Percentiles rank a stretch among this genome's conserved stretches.
phyloP scores from a whole-genome alignment of 2,113 vertebrate species.

The Salminus brasiliensis region DNA sequence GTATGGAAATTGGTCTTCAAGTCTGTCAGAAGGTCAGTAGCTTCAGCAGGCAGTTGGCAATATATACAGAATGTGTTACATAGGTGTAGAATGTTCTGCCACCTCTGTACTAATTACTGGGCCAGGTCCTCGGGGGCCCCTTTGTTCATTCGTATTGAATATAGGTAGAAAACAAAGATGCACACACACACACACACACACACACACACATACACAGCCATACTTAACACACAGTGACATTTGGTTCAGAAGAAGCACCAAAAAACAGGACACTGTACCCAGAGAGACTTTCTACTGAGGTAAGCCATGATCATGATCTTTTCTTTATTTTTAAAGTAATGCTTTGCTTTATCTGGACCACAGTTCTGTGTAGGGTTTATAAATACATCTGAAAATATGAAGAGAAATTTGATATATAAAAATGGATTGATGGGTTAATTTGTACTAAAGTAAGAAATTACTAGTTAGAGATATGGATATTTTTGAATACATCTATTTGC shows the following conservation, averaged over 20 bases:
- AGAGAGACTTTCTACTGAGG: not conserved
- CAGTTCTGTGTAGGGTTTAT: not conserved
- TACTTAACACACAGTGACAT: not conserved
- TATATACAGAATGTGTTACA: constrained; percentile 68
- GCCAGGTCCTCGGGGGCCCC: constrained; percentile 51
- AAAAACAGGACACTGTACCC: not conserved
- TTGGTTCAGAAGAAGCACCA: not conserved
- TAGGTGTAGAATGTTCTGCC: constrained; percentile 60
- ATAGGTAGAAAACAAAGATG: not conserved
- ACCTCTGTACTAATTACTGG: constrained; percentile 68
- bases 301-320: not conserved
- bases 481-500: no score
- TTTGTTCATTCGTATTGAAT: constrained; percentile 26
- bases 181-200: not conserved
- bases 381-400: no score
- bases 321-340: not conserved
- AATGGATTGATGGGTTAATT: no score
- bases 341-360: not conserved
- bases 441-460: no score
- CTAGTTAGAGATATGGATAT: no score
- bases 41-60: not conserved
- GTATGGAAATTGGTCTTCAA: no score
- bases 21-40: no score
- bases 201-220: not conserved
- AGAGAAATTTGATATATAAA: not conserved